Evolutionary conservation across 1,140 invertebrate genomes (phyloP).

Genomic region (Anoplophora glabripennis): DNA sequence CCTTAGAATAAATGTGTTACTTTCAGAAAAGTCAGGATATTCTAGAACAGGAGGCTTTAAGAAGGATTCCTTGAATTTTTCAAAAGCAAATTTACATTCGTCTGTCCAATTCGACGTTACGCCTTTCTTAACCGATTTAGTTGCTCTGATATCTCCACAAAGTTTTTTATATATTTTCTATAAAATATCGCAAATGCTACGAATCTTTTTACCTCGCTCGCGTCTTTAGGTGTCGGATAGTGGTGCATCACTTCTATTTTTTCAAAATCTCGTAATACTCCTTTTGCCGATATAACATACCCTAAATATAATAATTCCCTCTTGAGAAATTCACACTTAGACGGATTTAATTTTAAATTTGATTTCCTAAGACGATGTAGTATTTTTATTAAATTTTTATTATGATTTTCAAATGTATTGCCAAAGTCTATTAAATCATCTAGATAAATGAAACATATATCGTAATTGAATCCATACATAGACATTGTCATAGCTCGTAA

Average conservation of each 20-base stretch:
- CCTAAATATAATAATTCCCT: constrained; percentile 50
- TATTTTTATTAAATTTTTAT: constrained; percentile 39
- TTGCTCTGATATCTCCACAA: constrained; percentile 1
- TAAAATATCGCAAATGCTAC: constrained; percentile 41
- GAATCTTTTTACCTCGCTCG: constrained; percentile 45
- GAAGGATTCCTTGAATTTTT: constrained; percentile 3
- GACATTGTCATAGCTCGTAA: constrained; percentile 30
- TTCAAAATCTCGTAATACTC: constrained; percentile 45
- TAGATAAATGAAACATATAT: no score
- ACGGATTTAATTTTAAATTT: constrained; percentile 50
- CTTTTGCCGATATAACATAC: constrained; percentile 47
- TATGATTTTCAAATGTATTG: constrained; percentile 42
- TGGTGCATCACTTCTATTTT: constrained; percentile 46
- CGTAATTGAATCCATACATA: constrained; percentile 32
- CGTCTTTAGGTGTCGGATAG: constrained; percentile 32
- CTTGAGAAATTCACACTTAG: constrained; percentile 52
- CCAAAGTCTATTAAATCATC: constrained; percentile 48
- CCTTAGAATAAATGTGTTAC: no score
- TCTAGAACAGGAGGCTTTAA: background rate
- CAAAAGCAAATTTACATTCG: background rate
- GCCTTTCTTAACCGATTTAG: constrained; percentile 13
- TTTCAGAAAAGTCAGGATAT: constrained; percentile 11
- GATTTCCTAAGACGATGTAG: constrained; percentile 40
- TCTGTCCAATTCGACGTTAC: constrained; percentile 1
- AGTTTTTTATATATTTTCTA: constrained; percentile 36